phyloP scores from a whole-genome alignment of 2,113 vertebrate species.

The Pogonocichla stellata region DNA sequence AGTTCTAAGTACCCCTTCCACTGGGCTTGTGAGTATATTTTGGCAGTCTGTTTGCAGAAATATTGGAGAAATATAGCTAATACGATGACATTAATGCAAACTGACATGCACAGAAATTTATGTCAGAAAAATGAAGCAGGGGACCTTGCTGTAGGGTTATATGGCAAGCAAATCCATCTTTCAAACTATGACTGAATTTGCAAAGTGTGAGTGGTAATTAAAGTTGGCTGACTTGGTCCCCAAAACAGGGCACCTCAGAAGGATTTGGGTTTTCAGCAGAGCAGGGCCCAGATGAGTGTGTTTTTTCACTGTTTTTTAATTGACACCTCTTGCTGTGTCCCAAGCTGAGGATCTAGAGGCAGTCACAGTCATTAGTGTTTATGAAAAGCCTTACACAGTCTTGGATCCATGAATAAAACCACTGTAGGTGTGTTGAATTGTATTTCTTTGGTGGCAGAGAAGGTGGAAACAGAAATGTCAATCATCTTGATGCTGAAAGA shows the following conservation, averaged over 20 bases:
- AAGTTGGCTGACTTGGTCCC: neutral
- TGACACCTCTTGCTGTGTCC: neutral
- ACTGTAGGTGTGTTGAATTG: neutral
- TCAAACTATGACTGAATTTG: neutral
- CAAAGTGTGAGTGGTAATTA: neutral
- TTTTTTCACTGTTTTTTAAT: neutral
- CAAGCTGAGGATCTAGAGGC: neutral
- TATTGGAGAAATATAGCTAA: neutral
- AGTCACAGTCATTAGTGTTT: neutral
- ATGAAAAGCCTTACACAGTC: neutral
- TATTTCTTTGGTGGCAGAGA: neutral
- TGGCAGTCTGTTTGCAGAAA: neutral
- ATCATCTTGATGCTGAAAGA: neutral
- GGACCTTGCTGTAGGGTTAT: neutral
- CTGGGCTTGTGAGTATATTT: neutral
- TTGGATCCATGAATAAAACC: neutral
- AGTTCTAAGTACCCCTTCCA: neutral
- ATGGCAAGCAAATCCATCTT: neutral
- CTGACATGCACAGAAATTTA: neutral
- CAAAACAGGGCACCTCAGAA: neutral
- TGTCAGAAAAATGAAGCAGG: neutral
- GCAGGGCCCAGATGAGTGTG: neutral
- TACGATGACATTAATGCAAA: neutral
- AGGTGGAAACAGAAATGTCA: neutral
- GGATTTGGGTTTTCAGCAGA: neutral